Conservation (phyloP, 2,797 vertebrate genomes). For the Channallabes apus region DNA sequence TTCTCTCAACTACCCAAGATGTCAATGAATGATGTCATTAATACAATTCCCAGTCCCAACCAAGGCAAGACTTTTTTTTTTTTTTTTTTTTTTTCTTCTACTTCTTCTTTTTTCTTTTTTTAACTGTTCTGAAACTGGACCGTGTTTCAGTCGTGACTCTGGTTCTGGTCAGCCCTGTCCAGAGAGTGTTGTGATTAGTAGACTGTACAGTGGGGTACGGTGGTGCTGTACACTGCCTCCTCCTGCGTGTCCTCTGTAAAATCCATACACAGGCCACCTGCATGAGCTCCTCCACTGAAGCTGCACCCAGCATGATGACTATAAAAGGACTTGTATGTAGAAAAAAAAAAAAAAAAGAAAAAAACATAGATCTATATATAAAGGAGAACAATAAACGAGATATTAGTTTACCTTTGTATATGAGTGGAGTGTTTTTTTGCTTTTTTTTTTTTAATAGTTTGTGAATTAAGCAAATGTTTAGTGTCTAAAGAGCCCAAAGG, state of each 20-base stretch:
- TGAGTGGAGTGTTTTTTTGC: slow-evolving; percentile 57
- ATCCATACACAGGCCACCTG: slow-evolving; percentile 73
- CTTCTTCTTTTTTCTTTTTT: slow-evolving; percentile 16
- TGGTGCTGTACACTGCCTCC: slow-evolving; percentile 41
- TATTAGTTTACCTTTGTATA: slow-evolving; percentile 79
- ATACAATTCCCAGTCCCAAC: slow-evolving; percentile 39
- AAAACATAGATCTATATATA: slow-evolving; percentile 58
- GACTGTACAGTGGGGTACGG: slow-evolving; percentile 57
- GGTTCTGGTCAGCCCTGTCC: slow-evolving; percentile 52
- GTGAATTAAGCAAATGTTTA: background rate
- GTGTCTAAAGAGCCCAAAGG: background rate
- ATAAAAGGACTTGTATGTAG: slow-evolving; percentile 79
- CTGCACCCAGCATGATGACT: slow-evolving; percentile 83
- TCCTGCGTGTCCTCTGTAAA: slow-evolving; percentile 63
- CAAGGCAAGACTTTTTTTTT: slow-evolving; percentile 26
- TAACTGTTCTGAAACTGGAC: slow-evolving; percentile 31
- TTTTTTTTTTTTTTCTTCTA: slow-evolving; percentile 14
- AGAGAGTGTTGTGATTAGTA: slow-evolving; percentile 60
- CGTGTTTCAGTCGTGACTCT: slow-evolving; percentile 40
- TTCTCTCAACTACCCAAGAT: slow-evolving; percentile 71
- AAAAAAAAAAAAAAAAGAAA: slow-evolving; percentile 59
- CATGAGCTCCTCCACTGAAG: slow-evolving; percentile 81
- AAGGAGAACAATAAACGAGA: slow-evolving; percentile 75
- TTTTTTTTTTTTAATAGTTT: background rate
- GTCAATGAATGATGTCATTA: slow-evolving; percentile 78